Evolutionary conservation across 2,113 vertebrate genomes (phyloP).

Genomic region (Pterocles burchelli): DNA sequence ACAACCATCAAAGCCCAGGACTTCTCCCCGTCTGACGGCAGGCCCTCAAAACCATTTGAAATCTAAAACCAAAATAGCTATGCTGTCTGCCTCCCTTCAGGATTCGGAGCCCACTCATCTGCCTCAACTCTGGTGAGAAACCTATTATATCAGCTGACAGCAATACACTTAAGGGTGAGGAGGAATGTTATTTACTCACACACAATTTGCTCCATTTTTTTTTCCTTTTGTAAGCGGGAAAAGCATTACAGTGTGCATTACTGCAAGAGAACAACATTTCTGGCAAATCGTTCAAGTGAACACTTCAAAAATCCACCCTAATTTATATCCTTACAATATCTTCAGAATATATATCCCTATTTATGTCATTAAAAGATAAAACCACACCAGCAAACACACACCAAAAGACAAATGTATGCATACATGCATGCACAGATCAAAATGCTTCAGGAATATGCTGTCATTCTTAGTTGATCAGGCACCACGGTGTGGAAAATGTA

Average conservation of each 20-base stretch:
- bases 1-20: background rate
- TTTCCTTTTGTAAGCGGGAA: background rate
- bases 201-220: conserved; percentile 6
- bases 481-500: background rate
- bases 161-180: background rate
- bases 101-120: conserved; percentile 16
- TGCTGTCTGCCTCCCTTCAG: conserved; percentile 37
- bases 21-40: background rate
- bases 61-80: conserved; percentile 45
- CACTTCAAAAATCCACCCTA: conserved; percentile 10
- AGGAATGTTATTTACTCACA: conserved; percentile 34
- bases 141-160: conserved; percentile 37
- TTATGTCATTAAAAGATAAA: conserved; percentile 31
- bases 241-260: background rate
- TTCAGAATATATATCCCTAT: background rate
- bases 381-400: background rate
- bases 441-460: background rate
- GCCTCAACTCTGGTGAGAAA: conserved; percentile 6
- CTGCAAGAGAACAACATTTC: background rate
- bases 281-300: background rate
- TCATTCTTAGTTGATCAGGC: background rate
- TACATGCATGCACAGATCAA: background rate
- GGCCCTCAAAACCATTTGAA: conserved; percentile 9
- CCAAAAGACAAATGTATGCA: background rate
- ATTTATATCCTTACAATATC: background rate